A percentile compares a stretch with the other conserved stretches of the same genome.
These are phyloP conservation scores for Chrysolophus pictus DNA, from an alignment of 2,797 vertebrate species.

Conservation along the genomic window DNA sequence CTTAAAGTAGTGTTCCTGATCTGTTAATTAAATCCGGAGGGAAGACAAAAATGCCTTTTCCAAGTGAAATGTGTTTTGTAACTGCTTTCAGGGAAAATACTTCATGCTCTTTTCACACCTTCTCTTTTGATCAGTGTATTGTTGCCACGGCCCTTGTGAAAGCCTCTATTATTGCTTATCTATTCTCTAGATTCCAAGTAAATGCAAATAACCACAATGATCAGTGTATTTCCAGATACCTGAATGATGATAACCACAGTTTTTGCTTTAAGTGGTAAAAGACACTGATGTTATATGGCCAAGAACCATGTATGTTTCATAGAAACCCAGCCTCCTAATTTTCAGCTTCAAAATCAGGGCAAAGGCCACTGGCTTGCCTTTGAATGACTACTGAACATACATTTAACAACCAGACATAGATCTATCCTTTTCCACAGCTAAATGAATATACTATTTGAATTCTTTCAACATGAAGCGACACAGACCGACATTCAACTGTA, in stretches of 20 bases:
- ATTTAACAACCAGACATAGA: neutral
- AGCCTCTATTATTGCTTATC: neutral
- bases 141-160: neutral
- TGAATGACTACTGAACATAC: neutral
- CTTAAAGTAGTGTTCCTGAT: neutral
- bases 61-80: neutral
- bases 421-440: neutral
- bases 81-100: neutral
- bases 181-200: neutral
- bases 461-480: conserved; percentile 3
- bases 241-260: neutral
- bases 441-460: neutral
- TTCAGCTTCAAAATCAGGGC: neutral
- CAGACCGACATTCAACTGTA: neutral
- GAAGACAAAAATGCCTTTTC: conserved; percentile 41
- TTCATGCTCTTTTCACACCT: neutral
- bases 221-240: neutral
- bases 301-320: neutral
- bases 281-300: neutral
- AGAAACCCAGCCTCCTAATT: neutral
- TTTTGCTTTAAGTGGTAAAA: neutral
- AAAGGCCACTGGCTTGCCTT: neutral
- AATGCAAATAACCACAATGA: neutral
- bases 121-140: neutral
- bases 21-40: conserved; percentile 24